A percentile compares a stretch with the other conserved stretches of the same genome.
These are phyloP conservation scores for Dimorphilus gyrociliatus DNA, from an alignment of 2,888 invertebrate genomes.

Conservation along the genomic window DNA sequence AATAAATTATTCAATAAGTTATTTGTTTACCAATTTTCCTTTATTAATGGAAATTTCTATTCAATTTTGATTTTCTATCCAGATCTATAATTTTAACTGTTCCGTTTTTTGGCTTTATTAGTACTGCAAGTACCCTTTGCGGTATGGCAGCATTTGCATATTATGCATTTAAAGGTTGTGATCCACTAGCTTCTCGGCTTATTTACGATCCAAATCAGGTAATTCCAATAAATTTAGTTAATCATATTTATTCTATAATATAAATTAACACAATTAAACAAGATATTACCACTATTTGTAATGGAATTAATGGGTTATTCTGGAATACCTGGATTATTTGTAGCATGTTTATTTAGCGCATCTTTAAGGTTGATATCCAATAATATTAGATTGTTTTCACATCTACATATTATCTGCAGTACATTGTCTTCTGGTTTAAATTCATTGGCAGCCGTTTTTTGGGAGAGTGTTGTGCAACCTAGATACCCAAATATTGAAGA, in stretches of 20 bases:
- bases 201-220: conserved; percentile 5
- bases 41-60: too few relatives aligned
- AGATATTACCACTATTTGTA: conserved; percentile 8
- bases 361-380: conserved; percentile 6
- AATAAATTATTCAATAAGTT: too few relatives aligned
- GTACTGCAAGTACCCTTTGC: conserved; percentile 1
- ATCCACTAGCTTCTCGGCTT: conserved; percentile 4
- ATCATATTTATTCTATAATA: neutral
- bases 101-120: too few relatives aligned
- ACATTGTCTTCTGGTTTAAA: too few relatives aligned
- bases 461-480: too few relatives aligned
- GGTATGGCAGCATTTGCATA: conserved; percentile 5
- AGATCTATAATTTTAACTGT: too few relatives aligned
- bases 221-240: neutral
- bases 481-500: too few relatives aligned
- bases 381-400: too few relatives aligned
- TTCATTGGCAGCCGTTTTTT: too few relatives aligned
- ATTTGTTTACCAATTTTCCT: too few relatives aligned
- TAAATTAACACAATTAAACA: neutral
- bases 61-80: too few relatives aligned
- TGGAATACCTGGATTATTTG: conserved; percentile 5
- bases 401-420: too few relatives aligned
- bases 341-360: conserved; percentile 5
- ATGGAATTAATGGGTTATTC: conserved; percentile 6
- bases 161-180: conserved; percentile 7